Percentiles rank a stretch among this genome's conserved stretches.
Evolutionary conservation across 2,797 vertebrate species (phyloP).

Genomic region (Tragelaphus eurycerus): DNA sequence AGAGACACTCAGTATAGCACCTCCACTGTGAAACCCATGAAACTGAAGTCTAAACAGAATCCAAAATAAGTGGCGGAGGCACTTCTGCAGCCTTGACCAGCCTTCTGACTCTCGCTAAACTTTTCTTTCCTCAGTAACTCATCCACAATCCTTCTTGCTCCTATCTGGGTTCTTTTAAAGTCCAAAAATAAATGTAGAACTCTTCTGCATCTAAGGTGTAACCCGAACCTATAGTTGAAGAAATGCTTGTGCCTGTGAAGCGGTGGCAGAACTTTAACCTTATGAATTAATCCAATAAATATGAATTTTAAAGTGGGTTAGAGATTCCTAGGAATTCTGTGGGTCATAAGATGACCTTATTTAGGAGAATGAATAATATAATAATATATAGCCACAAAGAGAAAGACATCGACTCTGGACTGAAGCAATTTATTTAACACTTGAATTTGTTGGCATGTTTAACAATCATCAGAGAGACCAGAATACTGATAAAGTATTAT

Average conservation of each 20-base stretch:
- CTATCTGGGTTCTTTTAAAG: background rate
- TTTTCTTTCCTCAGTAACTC: background rate
- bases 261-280: background rate
- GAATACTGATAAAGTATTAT: background rate
- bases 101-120: background rate
- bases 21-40: background rate
- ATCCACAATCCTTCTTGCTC: background rate
- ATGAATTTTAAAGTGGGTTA: constrained; percentile 36
- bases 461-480: background rate
- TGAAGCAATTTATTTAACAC: background rate
- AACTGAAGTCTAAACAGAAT: background rate
- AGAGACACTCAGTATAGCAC: background rate
- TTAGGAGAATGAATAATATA: constrained; percentile 25
- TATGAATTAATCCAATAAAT: constrained; percentile 27
- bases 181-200: background rate
- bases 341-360: background rate
- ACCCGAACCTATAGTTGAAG: background rate
- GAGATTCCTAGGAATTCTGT: background rate
- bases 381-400: background rate
- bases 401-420: background rate
- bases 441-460: background rate
- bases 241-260: background rate
- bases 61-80: background rate
- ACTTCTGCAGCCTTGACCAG: background rate
- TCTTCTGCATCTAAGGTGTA: background rate